Evolutionary conservation across 2,888 invertebrate genomes (phyloP).

Genomic region (Drosophila macrospina): DNA sequence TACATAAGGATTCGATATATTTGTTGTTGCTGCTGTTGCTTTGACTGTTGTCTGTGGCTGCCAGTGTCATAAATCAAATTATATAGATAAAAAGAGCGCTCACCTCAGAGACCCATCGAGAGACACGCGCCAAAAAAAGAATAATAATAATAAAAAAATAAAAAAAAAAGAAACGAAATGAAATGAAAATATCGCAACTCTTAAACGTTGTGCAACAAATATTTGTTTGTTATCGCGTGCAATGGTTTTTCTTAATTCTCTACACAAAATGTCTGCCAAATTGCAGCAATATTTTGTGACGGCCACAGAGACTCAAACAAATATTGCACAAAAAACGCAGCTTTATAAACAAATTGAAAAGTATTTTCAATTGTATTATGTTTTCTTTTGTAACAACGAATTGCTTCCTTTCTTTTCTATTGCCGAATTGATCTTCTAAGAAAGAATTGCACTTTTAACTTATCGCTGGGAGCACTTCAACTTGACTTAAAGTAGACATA

Average conservation of each 20-base stretch:
- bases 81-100: conserved; percentile 52
- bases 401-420: too few relatives aligned
- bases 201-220: conserved; percentile 39
- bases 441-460: too few relatives aligned
- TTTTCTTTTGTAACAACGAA: too few relatives aligned
- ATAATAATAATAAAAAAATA: neutral
- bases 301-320: neutral
- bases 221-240: conserved; percentile 28
- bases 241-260: conserved; percentile 17
- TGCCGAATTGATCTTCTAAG: too few relatives aligned
- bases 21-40: conserved; percentile 9
- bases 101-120: conserved; percentile 42
- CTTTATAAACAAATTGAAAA: neutral
- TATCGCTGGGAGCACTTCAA: too few relatives aligned
- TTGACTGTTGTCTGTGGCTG: conserved; percentile 25
- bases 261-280: conserved; percentile 9
- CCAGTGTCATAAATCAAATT: conserved; percentile 69
- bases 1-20: conserved; percentile 43
- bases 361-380: too few relatives aligned
- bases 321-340: neutral
- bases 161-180: too few relatives aligned
- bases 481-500: too few relatives aligned
- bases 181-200: conserved; percentile 18
- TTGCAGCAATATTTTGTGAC: neutral
- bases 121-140: conserved; percentile 17